A percentile compares a stretch with the other conserved stretches of the same genome.
These are phyloP conservation scores for Coregonus suidteri DNA, from an alignment of 2,797 vertebrate genomes.

Conservation along the genomic window DNA sequence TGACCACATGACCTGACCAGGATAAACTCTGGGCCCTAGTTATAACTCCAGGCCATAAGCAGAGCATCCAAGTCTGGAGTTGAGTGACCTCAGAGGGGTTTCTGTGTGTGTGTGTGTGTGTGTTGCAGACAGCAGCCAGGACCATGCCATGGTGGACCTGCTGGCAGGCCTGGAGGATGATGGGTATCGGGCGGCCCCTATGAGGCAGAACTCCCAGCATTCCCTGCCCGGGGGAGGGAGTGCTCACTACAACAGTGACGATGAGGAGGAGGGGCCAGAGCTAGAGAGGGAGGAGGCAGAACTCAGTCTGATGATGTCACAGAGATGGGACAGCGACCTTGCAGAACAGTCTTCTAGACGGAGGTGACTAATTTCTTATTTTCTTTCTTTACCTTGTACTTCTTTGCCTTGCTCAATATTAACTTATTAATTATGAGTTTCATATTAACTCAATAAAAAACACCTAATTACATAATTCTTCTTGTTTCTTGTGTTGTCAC, in stretches of 20 bases:
- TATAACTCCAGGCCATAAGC: too few relatives aligned
- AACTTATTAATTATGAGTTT: neutral
- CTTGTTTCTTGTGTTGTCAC: neutral
- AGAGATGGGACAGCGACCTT: constrained; percentile 87
- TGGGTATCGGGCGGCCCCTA: constrained; percentile 77
- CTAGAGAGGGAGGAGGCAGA: constrained; percentile 91
- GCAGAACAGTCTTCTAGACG: constrained; percentile 70
- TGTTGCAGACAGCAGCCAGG: constrained; percentile 81
- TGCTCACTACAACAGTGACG: constrained; percentile 92
- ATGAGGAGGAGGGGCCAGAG: constrained; percentile 91
- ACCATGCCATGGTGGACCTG: constrained; percentile 86
- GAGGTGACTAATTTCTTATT: constrained; percentile 63
- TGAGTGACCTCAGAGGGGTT: neutral
- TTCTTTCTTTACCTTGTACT: neutral
- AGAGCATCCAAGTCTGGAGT: neutral
- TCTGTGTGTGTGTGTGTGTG: constrained; percentile 1
- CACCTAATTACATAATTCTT: too few relatives aligned
- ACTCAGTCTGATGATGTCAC: constrained; percentile 93
- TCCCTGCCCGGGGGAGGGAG: constrained; percentile 72
- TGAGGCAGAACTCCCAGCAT: constrained; percentile 71
- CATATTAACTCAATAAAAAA: neutral
- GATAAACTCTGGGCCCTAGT: too few relatives aligned
- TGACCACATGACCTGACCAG: too few relatives aligned
- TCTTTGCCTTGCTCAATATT: neutral
- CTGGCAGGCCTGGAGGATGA: constrained; percentile 89